Conservation (phyloP, 2,113 vertebrate species). For the Catharus fuscescens region DNA sequence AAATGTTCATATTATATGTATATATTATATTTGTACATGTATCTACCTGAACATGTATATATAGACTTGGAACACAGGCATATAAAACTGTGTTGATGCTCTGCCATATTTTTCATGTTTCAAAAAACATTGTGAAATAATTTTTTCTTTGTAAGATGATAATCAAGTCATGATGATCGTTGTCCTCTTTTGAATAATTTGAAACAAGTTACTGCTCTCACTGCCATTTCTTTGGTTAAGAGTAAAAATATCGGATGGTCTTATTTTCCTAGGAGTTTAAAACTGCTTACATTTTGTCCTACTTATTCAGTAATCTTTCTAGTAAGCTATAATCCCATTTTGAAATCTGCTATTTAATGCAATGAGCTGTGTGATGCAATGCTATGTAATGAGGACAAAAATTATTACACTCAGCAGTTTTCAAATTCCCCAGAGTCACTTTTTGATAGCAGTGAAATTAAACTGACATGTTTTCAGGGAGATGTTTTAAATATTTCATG, state of each 20-base stretch:
- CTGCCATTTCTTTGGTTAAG: background rate
- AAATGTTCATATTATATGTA: background rate
- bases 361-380: background rate
- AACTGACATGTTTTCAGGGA: background rate
- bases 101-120: background rate
- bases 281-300: background rate
- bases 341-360: background rate
- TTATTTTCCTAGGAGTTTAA: background rate
- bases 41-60: background rate
- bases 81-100: background rate
- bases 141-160: background rate
- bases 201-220: background rate
- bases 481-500: background rate
- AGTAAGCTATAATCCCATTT: background rate
- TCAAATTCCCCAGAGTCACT: background rate
- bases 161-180: background rate
- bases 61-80: background rate
- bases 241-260: background rate
- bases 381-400: background rate
- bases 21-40: background rate
- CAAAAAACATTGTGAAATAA: background rate
- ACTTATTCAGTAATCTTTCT: background rate
- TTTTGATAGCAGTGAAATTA: background rate
- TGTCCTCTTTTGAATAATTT: background rate
- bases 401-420: background rate